phyloP scores from a whole-genome alignment of 2,888 invertebrate species.

The Nemotelus nigrinus region DNA sequence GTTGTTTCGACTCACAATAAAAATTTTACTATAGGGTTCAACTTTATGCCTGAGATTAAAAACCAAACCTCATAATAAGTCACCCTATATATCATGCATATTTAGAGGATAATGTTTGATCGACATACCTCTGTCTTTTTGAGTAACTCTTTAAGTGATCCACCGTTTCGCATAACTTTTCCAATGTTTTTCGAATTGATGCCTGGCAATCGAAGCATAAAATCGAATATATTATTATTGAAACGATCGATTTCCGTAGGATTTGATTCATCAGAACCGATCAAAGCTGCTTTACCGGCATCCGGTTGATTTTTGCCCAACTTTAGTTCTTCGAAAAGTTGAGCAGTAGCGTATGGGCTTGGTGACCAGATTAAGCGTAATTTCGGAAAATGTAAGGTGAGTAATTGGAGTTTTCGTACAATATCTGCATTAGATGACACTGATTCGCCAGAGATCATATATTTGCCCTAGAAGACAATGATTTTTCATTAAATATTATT shows the following conservation, averaged over 20 bases:
- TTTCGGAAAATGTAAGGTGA: slow-evolving; percentile 95
- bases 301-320: slow-evolving; percentile 85
- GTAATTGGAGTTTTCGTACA: slow-evolving; percentile 85
- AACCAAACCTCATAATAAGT: too few relatives aligned
- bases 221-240: slow-evolving; percentile 79
- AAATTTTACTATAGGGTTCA: too few relatives aligned
- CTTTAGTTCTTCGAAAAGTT: slow-evolving; percentile 95
- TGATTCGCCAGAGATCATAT: slow-evolving; percentile 80
- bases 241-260: slow-evolving; percentile 74
- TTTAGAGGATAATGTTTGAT: too few relatives aligned
- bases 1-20: too few relatives aligned
- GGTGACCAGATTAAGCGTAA: slow-evolving; percentile 96
- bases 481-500: slow-evolving; percentile 2
- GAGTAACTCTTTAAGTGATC: slow-evolving; percentile 73
- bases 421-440: slow-evolving; percentile 75
- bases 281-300: slow-evolving; percentile 74
- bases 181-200: slow-evolving; percentile 87
- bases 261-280: slow-evolving; percentile 75
- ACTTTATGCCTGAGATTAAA: too few relatives aligned
- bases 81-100: too few relatives aligned
- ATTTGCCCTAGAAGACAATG: slow-evolving; percentile 72
- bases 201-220: slow-evolving; percentile 88
- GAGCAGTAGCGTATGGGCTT: slow-evolving; percentile 94
- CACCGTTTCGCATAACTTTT: slow-evolving; percentile 77
- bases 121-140: slow-evolving; percentile 68